phyloP scores from a whole-genome alignment of 2,888 invertebrate species.

The Stomorhina lunata region DNA sequence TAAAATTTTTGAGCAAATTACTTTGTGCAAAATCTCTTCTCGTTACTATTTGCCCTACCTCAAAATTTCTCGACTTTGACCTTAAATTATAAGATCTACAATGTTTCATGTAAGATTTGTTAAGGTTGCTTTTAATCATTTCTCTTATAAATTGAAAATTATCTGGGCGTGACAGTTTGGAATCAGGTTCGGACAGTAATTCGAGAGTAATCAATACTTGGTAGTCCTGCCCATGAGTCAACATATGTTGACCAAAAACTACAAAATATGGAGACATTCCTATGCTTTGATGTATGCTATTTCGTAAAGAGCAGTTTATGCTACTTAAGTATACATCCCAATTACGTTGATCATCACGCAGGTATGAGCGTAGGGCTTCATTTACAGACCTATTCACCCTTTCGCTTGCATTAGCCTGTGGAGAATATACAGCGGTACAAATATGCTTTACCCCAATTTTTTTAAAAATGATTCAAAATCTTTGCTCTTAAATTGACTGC shows the following conservation, averaged over 20 bases:
- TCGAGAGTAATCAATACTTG: not conserved
- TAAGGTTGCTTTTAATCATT: too few species aligned
- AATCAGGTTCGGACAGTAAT: not conserved
- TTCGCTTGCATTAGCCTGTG: not conserved
- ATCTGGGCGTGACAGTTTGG: not conserved
- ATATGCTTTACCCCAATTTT: not conserved
- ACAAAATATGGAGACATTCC: slow-evolving; percentile 18
- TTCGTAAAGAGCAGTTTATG: slow-evolving; percentile 43
- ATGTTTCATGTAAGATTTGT: too few species aligned
- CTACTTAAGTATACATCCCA: slow-evolving; percentile 45
- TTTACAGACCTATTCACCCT: not conserved
- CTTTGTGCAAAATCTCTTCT: too few species aligned
- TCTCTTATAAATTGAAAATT: not conserved
- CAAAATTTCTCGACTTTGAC: too few species aligned
- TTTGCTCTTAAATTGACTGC: not conserved
- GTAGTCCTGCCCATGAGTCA: slow-evolving; percentile 29
- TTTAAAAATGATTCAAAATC: too few species aligned
- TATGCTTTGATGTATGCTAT: slow-evolving; percentile 23
- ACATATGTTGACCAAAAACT: slow-evolving; percentile 43
- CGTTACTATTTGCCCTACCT: too few species aligned
- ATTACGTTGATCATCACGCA: not conserved
- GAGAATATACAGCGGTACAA: not conserved
- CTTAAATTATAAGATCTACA: too few species aligned
- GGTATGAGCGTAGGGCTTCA: not conserved
- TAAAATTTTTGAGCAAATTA: too few species aligned